Conservation (phyloP, 2,113 vertebrate species). For the Corythoichthys intestinalis region DNA sequence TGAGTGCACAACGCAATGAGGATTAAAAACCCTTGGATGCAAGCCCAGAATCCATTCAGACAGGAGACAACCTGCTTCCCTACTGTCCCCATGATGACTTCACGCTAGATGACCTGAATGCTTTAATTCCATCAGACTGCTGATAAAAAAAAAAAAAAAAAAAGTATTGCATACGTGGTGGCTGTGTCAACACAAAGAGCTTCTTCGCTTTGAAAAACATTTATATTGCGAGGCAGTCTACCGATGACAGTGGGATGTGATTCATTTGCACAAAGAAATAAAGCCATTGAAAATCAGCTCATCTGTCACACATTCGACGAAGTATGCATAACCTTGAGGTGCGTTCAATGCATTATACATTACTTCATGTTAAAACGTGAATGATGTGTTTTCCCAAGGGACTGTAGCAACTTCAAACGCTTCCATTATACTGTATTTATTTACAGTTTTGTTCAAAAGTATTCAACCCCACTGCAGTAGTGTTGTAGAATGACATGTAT, state of each 20-base stretch:
- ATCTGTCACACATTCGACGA: neutral
- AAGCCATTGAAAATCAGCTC: neutral
- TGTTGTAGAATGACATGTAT: too few species aligned
- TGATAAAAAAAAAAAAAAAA: neutral
- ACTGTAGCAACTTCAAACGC: too few species aligned
- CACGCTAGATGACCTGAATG: constrained; percentile 28
- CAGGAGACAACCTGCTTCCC: constrained; percentile 42
- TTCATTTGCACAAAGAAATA: constrained; percentile 7
- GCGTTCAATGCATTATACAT: neutral
- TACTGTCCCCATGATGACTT: constrained; percentile 19
- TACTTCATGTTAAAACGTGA: too few species aligned
- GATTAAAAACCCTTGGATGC: constrained; percentile 62
- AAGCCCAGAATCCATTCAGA: constrained; percentile 59
- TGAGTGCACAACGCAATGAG: constrained; percentile 65
- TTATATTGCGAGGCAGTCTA: constrained; percentile 4
- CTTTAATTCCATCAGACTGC: constrained; percentile 24
- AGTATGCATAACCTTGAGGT: neutral
- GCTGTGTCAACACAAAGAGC: constrained; percentile 24
- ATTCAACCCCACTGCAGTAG: too few species aligned
- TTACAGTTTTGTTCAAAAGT: too few species aligned
- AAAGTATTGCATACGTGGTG: constrained; percentile 11
- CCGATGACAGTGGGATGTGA: constrained; percentile 25
- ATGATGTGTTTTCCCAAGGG: too few species aligned
- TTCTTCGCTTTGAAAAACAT: neutral
- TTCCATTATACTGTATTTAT: too few species aligned